Evolutionary conservation across 2,888 invertebrate genomes (phyloP), one percentile per base, ranked within the genome.

Genomic region (Sicus ferrugineus): DNA sequence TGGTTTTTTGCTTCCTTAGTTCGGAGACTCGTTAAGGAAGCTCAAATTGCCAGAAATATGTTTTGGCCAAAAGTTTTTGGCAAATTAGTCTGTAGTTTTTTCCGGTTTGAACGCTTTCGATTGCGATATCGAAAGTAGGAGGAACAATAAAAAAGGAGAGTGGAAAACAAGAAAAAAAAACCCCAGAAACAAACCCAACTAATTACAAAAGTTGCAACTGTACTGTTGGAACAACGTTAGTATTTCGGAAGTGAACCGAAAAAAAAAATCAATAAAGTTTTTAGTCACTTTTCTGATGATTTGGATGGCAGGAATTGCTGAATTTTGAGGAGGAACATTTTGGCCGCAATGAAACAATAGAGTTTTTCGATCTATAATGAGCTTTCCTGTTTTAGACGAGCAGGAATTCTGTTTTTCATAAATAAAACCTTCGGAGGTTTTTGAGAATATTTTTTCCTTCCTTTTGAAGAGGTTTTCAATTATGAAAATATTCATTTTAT

Each of bases 71-170:
- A 68, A 68, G 42, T 68, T 68, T 68, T 62, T 68, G 68, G 62
- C 68, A 68, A 68, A 68, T 68, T 68, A 68, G 68, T 63, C 68
- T 68, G 68, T 52, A 62, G 68, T 68, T 68, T 68, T 68, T 68
- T 62, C 48, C 48, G 58, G 67, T 58, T 67, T 23, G 19, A 67
- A 48, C 38, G 19, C 42, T 59, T 59, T 46, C 58, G 67, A 59
- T 66, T 66, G 56, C 42, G 54, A 66, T 66, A 58, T 56, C 9
- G 56, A 52, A 64, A n/a, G n/a, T n/a, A n/a, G n/a, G n/a, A 30
- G n/a, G 23, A 48, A 48, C 26, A 48, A n/a, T 34, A 19, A 31
- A 28, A 48, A 28, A 26, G 19, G 48, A n/a, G n/a, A n/a, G n/a
- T n/a, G n/a, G n/a, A n/a, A n/a, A n/a, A n/a, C n/a, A n/a, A n/a